These are phyloP conservation scores for Urocitellus parryii DNA, from an alignment of 2,113 vertebrate species.

Conservation along the genomic window DNA sequence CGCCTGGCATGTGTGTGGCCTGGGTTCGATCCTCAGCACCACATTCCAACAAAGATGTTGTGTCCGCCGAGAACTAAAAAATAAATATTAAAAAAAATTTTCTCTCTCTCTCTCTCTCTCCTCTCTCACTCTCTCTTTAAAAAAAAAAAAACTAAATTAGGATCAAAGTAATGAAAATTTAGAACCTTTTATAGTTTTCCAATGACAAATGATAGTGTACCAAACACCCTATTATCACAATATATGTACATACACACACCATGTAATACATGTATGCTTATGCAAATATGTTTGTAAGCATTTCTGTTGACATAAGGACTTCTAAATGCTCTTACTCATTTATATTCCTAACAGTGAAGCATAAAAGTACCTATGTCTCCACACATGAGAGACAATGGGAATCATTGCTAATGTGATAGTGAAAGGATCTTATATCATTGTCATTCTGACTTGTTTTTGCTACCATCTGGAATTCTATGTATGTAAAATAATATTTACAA, in stretches of 20 bases:
- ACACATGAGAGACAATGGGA: neutral
- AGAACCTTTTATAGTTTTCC: neutral
- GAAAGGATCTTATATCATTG: neutral
- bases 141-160: neutral
- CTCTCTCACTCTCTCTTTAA: too few relatives aligned
- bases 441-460: neutral
- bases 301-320: too few relatives aligned
- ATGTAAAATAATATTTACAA: neutral
- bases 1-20: too few relatives aligned
- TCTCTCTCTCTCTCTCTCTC: too few relatives aligned
- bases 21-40: too few relatives aligned
- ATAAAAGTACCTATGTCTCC: neutral
- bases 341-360: neutral
- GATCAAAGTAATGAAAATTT: neutral
- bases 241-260: neutral
- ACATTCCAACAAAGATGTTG: too few relatives aligned
- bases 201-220: neutral
- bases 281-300: neutral
- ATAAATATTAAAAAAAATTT: too few relatives aligned
- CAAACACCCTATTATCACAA: neutral
- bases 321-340: neutral
- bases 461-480: neutral
- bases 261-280: too few relatives aligned
- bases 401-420: neutral
- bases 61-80: too few relatives aligned